A percentile compares a stretch with the other conserved stretches of the same genome.
phyloP scores from a whole-genome alignment of 1,140 invertebrate species.

The Acyrthosiphon pisum region DNA sequence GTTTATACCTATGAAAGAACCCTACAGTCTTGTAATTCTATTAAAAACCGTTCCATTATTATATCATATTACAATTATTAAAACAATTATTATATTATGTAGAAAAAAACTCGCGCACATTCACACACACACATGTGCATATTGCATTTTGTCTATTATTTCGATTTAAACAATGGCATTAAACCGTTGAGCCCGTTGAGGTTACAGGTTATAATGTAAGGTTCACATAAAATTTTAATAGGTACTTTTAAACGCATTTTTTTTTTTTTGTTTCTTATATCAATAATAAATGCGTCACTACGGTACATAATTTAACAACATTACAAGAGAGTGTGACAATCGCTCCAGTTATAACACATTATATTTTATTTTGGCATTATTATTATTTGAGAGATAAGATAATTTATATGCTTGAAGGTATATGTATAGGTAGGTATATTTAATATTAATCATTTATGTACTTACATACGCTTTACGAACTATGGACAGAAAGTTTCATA shows the following conservation, averaged over 20 bases:
- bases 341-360: neutral
- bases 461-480: too few species aligned
- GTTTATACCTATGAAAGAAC: neutral
- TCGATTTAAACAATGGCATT: neutral
- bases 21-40: neutral
- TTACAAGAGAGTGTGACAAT: conserved; percentile 6
- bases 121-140: neutral
- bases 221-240: neutral
- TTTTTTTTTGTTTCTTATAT: neutral
- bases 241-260: neutral
- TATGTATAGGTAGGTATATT: neutral
- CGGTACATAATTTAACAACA: neutral
- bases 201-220: neutral
- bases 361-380: neutral
- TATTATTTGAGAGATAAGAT: neutral
- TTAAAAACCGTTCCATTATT: neutral
- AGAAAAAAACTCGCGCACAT: neutral
- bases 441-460: neutral
- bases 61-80: neutral
- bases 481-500: neutral
- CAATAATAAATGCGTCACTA: neutral
- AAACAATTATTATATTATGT: neutral
- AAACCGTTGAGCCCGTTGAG: neutral
- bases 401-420: neutral
- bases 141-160: neutral